Conservation (phyloP, 2,888 invertebrate species). For the Morpho helenor region DNA sequence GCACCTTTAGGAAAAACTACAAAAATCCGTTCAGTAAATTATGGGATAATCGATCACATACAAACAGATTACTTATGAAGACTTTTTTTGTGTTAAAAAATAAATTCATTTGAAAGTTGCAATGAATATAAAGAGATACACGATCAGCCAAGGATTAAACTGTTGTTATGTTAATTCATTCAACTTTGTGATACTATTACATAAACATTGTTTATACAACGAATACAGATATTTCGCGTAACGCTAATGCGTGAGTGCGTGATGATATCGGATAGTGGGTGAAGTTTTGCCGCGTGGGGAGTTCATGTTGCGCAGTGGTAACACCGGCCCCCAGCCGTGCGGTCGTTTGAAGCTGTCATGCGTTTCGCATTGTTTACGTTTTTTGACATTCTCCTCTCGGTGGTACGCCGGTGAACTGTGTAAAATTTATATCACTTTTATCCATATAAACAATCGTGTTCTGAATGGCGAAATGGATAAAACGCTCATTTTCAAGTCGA, state of each 20-base stretch:
- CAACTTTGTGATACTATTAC: conserved; percentile 23
- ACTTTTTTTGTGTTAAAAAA: neutral
- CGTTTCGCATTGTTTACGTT: conserved; percentile 46
- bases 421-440: conserved; percentile 30
- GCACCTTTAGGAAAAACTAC: no score
- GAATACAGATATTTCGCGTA: conserved; percentile 27
- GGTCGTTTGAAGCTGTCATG: conserved; percentile 39
- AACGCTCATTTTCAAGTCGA: conserved; percentile 70
- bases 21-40: no score
- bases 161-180: conserved; percentile 11
- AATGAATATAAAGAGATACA: conserved; percentile 3
- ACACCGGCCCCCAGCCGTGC: conserved; percentile 62
- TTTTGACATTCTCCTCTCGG: conserved; percentile 19
- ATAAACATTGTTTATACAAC: conserved; percentile 40
- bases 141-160: conserved; percentile 6
- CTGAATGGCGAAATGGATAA: conserved; percentile 75
- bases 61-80: no score
- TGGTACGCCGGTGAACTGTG: conserved; percentile 17
- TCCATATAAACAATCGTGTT: conserved; percentile 32
- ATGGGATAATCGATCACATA: no score
- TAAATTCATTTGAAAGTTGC: conserved; percentile 11
- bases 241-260: conserved; percentile 21
- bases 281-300: conserved; percentile 34
- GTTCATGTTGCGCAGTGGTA: conserved; percentile 62
- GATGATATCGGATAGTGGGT: conserved; percentile 28